Base-by-base conservation (phyloP, 2,113 vertebrate genomes). In the Sterrhoptilus dennistouni region DNA sequence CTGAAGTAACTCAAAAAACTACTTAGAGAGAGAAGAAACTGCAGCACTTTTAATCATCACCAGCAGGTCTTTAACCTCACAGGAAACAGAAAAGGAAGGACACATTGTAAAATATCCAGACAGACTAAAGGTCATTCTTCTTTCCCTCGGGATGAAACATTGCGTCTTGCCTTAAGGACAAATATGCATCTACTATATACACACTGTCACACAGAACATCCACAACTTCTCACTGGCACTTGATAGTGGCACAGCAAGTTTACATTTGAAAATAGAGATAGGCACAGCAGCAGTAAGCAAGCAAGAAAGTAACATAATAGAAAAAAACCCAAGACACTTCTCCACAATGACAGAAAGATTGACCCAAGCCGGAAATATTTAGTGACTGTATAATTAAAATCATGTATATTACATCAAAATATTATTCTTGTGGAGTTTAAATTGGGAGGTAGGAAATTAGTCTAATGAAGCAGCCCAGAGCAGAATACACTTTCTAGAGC, bases 81-180 rank as follows among this genome's bases (percentile, higher is more conserved):
- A 95, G 94, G 95, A 96, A 96, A 95, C 85, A 93, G 94, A 95
- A 95, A 52, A 96, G 95, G 90, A 95, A 94, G 92, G 93, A 92
- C 75, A 88, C 60, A 52, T 68, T 92, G 71, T 96, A 95, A 96
- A 94, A 90, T 78, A 94, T 47, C 68, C 87, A 93, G 95, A 83
- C 82, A 88, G 85, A 91, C 60, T 86, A 96, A 96, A 96, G 96
- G 95, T 96, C 88, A 92, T 83, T 92, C 80, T 93, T 89, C 91
- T 92, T 86, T 85, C 88, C 45, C 82, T 92, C 6, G 9, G 82
- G 93, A 92, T 92, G 71, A 95, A 95, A 90, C 90, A 66, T 5
- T 69, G 75, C 78, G 80, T 86, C 76, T 93, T 0, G 42, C 87
- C 82, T 90, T 83, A 74, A 88, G 95, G 88, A 93, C 92, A 96